Evolutionary conservation across 2,888 invertebrate species (phyloP), one percentile per base, ranked within the genome.

Genomic region (Erebia palarica): DNA sequence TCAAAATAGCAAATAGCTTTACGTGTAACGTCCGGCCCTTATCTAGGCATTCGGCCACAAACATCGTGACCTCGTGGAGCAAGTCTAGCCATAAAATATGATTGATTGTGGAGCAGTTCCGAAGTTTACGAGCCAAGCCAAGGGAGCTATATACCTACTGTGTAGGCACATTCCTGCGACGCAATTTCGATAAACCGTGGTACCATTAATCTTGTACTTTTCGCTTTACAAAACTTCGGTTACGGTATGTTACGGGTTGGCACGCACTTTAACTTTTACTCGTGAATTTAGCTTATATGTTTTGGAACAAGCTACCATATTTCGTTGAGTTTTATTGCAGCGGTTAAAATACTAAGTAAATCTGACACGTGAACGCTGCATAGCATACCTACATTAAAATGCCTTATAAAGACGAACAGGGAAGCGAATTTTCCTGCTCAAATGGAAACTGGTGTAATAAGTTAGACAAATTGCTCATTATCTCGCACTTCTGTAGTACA

Each of bases 171-270:
- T 74, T 74, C 74, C 51, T 70, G 51, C 49, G 51, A 66, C 61
- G 74, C 65, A 70, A 72, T 70, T 72, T 68, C 74, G 74, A 74
- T 74, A 74, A 74, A 68, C 66, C 61, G 58, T 21, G 47, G 58
- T 64, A 68, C 73, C 69, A 74, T 74, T 74, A 71, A 73, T 74
- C 74, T 73, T 73, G 73, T 65, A 73, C 73, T 74, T 73, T 74
- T 70, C 72, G 68, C 72, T 68, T 69, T 72, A 73, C 73, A 70
- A 73, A 72, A 71, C 70, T 74, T 67, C 51, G 55, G 68, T 58
- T 71, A 70, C 72, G 72, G 74, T 58, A 47, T 68, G 70, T 70
- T 61, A 68, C 73, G 68, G 44, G 65, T 9, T 44, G 57, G 66
- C 73, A 70, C 74, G 74, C 72, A 74, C 70, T 65, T 55, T 27